Evolutionary conservation across 2,797 vertebrate species (phyloP).

Genomic region (Bradypodion ventrale): DNA sequence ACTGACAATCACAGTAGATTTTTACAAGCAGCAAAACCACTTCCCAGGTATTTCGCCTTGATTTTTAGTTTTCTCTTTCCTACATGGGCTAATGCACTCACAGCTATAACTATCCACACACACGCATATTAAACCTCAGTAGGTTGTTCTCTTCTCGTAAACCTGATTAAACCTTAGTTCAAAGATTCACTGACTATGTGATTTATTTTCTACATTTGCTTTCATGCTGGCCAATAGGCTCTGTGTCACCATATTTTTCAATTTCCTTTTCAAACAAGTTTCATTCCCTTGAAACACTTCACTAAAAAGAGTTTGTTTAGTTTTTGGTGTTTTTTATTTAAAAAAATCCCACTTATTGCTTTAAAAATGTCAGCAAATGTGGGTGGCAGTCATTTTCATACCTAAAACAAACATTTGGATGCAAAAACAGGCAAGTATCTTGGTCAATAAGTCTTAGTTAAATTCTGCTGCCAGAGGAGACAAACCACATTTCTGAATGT

Average conservation of each 20-base stretch:
- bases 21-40: not conserved
- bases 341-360: not conserved
- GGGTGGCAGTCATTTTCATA: no score
- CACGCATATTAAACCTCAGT: not conserved
- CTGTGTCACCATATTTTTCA: not conserved
- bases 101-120: not conserved
- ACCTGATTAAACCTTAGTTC: not conserved
- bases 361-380: not conserved
- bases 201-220: not conserved
- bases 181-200: not conserved
- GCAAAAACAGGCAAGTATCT: constrained; percentile 3
- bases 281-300: no score
- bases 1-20: not conserved
- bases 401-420: not conserved
- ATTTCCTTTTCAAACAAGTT: no score
- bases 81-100: not conserved
- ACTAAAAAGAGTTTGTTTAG: not conserved
- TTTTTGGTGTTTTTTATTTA: not conserved
- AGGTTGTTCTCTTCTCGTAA: not conserved
- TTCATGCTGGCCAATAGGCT: not conserved
- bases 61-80: not conserved
- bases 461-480: not conserved
- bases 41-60: not conserved
- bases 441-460: not conserved
- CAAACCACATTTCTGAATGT: not conserved